Conservation (phyloP, 2,113 vertebrate species). For the Erinaceus europaeus region DNA sequence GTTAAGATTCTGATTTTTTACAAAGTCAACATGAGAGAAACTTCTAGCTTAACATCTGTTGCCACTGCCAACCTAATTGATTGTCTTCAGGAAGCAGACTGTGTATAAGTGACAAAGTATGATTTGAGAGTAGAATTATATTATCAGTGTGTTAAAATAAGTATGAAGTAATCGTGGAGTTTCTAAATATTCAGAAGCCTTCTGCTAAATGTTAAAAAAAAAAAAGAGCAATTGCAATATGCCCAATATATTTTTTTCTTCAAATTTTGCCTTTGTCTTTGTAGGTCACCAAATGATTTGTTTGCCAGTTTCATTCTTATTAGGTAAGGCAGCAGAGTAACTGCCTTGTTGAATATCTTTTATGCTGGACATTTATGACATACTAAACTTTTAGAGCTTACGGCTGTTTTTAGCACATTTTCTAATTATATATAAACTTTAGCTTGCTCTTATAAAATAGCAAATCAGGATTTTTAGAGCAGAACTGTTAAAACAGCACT, state of each 20-base stretch:
- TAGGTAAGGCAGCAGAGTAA: conserved; percentile 11
- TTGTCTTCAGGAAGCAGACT: conserved; percentile 31
- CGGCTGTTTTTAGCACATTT: conserved; percentile 51
- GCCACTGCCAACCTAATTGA: conserved; percentile 12
- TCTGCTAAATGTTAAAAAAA: conserved; percentile 42
- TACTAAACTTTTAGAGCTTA: conserved; percentile 23
- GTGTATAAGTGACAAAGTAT: conserved; percentile 33
- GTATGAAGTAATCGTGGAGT: conserved; percentile 40
- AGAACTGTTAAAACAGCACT: conserved; percentile 39
- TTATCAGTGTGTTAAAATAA: conserved; percentile 66
- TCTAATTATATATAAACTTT: conserved; percentile 65
- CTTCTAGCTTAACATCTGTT: conserved; percentile 40
- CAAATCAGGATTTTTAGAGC: conserved; percentile 61
- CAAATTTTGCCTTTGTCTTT: conserved; percentile 27
- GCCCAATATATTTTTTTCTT: conserved; percentile 36
- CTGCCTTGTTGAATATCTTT: conserved; percentile 5
- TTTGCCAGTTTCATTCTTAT: background rate
- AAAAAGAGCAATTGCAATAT: conserved; percentile 32
- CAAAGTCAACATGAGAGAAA: background rate
- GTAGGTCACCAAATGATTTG: conserved; percentile 36
- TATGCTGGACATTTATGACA: conserved; percentile 46
- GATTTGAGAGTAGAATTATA: conserved; percentile 40
- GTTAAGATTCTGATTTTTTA: conserved; percentile 13
- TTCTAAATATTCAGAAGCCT: conserved; percentile 32
- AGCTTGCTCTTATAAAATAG: conserved; percentile 27